Conservation (phyloP, 2,888 invertebrate species). For the Entomobrya proxima region DNA sequence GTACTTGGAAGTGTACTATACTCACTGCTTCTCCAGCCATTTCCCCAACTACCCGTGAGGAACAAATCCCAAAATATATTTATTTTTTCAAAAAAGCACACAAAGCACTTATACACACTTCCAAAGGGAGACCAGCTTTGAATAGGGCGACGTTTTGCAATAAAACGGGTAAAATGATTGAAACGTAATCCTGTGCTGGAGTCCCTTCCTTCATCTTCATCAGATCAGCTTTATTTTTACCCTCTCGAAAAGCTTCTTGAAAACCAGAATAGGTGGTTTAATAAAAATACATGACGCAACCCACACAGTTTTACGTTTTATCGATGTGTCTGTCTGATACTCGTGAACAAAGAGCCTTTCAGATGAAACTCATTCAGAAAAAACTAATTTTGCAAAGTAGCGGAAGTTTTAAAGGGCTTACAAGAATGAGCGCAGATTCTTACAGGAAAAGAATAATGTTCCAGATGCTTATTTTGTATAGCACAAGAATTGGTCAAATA, state of each 20-base stretch:
- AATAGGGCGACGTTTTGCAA: slow-evolving; percentile 17
- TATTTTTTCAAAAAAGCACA: slow-evolving; percentile 53
- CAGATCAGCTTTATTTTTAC: slow-evolving; percentile 7
- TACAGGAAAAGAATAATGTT: too few relatives aligned
- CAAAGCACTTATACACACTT: background rate
- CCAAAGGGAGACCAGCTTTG: background rate
- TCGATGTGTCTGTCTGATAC: too few relatives aligned
- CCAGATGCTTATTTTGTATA: too few relatives aligned
- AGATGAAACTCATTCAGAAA: too few relatives aligned
- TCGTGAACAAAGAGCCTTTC: too few relatives aligned
- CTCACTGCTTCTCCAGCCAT: background rate
- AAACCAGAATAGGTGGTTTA: background rate
- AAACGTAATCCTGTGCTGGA: slow-evolving; percentile 2
- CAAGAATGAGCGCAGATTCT: too few relatives aligned
- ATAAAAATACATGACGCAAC: background rate
- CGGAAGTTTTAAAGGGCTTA: too few relatives aligned
- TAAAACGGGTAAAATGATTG: slow-evolving; percentile 17
- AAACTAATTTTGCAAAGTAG: too few relatives aligned
- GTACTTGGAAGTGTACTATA: slow-evolving; percentile 32
- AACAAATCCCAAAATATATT: slow-evolving; percentile 58
- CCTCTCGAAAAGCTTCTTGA: background rate
- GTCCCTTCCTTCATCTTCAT: background rate
- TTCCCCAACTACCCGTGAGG: slow-evolving; percentile 2
- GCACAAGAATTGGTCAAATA: too few relatives aligned
- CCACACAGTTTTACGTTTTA: too few relatives aligned